These are phyloP conservation scores for cattle (Bos taurus) DNA, from an alignment of 2,113 vertebrate genomes.

Conservation along the genomic window ARS-UCD2.0 NC_037349.1:7168001-7168500, in stretches of 20 bases:
- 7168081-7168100: not conserved
- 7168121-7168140: not conserved
- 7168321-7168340: not conserved
- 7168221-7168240: not conserved
- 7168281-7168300: not conserved
- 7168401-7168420: slow-evolving; percentile 10
- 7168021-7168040: not conserved
- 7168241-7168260: not conserved
- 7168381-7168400: not conserved
- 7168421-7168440: not conserved
- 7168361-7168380: not conserved
- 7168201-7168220: not conserved
- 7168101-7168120: not conserved
- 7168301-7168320: not conserved
- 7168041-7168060: not conserved
- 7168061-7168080: not conserved
- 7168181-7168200: not conserved
- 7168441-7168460: slow-evolving; percentile 4
- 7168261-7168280: not conserved
- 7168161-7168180: not conserved
- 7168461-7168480: slow-evolving; percentile 53
- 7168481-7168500: slow-evolving; percentile 95
- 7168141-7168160: not conserved
- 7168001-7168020: not conserved
- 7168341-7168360: not conserved